Conservation (phyloP, 2,888 invertebrate species). For the Agrochola litura region DNA sequence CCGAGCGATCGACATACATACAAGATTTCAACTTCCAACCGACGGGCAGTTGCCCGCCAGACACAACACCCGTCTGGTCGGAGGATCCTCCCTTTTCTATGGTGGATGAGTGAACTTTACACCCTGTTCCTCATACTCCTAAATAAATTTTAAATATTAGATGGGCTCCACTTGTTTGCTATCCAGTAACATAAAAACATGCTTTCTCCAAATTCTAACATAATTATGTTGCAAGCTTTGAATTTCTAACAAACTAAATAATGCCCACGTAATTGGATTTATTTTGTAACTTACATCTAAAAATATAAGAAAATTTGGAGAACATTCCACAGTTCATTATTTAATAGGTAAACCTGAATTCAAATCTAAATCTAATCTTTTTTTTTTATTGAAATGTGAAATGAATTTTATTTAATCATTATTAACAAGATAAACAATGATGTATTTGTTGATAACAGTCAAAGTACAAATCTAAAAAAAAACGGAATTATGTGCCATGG, state of each 20-base stretch:
- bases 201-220: neutral
- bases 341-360: neutral
- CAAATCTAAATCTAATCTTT: neutral
- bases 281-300: neutral
- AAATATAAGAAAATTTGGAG: neutral
- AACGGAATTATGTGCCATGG: conserved; percentile 5
- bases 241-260: neutral
- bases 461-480: conserved; percentile 13
- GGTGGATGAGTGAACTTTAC: no score
- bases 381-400: neutral
- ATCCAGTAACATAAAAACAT: neutral
- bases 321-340: neutral
- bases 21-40: no score
- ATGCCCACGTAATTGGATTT: neutral
- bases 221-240: neutral
- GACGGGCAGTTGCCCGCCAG: no score
- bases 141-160: neutral
- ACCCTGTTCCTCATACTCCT: no score
- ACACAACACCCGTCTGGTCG: no score
- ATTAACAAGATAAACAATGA: neutral
- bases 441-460: conserved; percentile 1
- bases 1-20: no score
- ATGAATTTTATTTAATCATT: no score
- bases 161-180: neutral
- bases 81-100: no score